Percentiles rank a stretch among this genome's conserved stretches.
phyloP scores from a whole-genome alignment of 2,797 vertebrate genomes.

The Cyprinodon diabolis region DNA sequence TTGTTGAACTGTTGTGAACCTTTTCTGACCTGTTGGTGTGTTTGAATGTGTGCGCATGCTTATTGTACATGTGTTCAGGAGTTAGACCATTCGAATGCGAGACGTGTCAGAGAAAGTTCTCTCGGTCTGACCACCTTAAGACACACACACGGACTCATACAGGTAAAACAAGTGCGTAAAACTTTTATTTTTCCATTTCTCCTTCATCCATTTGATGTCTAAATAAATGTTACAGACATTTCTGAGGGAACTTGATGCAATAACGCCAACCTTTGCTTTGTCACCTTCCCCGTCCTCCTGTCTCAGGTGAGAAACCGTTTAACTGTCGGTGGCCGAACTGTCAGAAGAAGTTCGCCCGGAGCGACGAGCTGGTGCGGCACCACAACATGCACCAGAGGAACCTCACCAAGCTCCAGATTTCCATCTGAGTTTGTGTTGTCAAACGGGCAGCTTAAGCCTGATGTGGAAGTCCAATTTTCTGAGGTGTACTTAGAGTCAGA shows the following conservation, averaged over 20 bases:
- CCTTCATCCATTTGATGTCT: slow-evolving; percentile 68
- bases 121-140: slow-evolving; percentile 99
- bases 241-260: not conserved
- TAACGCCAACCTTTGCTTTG: not conserved
- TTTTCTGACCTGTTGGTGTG: slow-evolving; percentile 43
- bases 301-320: slow-evolving; percentile 96
- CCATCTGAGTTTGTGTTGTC: slow-evolving; percentile 82
- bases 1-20: slow-evolving; percentile 13
- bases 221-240: not conserved
- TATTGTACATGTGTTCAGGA: slow-evolving; percentile 82
- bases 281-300: slow-evolving; percentile 6
- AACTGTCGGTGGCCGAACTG: slow-evolving; percentile 99
- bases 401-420: slow-evolving; percentile 95
- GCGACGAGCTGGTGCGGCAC: slow-evolving; percentile 96
- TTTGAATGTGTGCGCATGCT: slow-evolving; percentile 61
- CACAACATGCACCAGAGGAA: slow-evolving; percentile 99
- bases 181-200: slow-evolving; percentile 95
- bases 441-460: not conserved
- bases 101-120: slow-evolving; percentile 99
- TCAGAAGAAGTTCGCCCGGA: slow-evolving; percentile 98
- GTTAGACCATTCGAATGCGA: slow-evolving; percentile 99
- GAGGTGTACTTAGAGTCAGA: not conserved
- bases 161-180: slow-evolving; percentile 99
- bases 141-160: slow-evolving; percentile 99
- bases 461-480: not conserved